Evolutionary conservation across 2,888 invertebrate species (phyloP).

Genomic region (Mongoloraphidia duomilia): DNA sequence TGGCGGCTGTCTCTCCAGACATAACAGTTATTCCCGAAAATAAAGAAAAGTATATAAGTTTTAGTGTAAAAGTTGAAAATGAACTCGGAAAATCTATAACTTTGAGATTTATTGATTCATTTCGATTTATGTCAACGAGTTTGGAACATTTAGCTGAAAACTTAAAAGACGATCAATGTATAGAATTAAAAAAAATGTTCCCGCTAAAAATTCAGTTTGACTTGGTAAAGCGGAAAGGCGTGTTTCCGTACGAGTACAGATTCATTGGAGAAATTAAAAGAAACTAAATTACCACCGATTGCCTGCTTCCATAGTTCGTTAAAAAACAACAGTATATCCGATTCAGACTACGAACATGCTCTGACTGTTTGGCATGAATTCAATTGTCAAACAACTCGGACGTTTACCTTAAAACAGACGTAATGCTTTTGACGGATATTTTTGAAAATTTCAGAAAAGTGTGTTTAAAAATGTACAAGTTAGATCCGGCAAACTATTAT

Average conservation of each 20-base stretch:
- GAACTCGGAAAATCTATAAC: too few species aligned
- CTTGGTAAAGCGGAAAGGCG: neutral
- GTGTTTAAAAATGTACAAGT: slow-evolving; percentile 6
- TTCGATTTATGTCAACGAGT: too few species aligned
- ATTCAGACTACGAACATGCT: slow-evolving; percentile 12
- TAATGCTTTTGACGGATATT: slow-evolving; percentile 9
- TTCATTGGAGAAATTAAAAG: slow-evolving; percentile 11
- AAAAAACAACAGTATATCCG: slow-evolving; percentile 6
- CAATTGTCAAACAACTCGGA: slow-evolving; percentile 7
- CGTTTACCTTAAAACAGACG: slow-evolving; percentile 10
- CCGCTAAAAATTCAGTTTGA: too few species aligned
- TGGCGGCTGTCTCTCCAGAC: too few species aligned
- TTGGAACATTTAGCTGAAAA: too few species aligned
- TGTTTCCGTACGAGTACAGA: neutral
- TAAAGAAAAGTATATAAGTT: too few species aligned
- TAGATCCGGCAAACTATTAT: slow-evolving; percentile 10
- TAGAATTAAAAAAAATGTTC: too few species aligned
- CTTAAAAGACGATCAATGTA: too few species aligned
- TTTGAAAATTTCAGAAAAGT: slow-evolving; percentile 12
- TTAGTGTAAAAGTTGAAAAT: too few species aligned
- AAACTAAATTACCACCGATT: slow-evolving; percentile 9
- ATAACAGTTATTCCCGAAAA: too few species aligned
- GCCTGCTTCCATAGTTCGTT: slow-evolving; percentile 10
- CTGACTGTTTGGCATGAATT: slow-evolving; percentile 11
- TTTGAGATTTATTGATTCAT: too few species aligned